Conservation (phyloP, 2,797 vertebrate genomes). For the Decapterus maruadsi region DNA sequence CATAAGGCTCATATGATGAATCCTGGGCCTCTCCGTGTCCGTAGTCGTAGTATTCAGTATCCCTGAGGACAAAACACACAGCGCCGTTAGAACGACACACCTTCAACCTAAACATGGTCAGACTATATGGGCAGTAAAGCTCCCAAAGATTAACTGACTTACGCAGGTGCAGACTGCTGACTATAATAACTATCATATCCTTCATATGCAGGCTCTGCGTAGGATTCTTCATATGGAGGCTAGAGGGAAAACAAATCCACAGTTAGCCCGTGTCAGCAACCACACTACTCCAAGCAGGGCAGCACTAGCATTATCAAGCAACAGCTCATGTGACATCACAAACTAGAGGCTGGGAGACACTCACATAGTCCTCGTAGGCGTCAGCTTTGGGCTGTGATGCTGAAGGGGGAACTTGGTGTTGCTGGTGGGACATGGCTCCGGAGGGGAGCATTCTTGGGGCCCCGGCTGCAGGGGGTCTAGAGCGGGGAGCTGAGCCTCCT, state of each 20-base stretch:
- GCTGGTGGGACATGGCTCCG: constrained; percentile 83
- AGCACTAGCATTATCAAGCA: not conserved
- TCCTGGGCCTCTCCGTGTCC: constrained; percentile 97
- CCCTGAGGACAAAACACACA: constrained; percentile 79
- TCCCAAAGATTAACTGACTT: constrained; percentile 69
- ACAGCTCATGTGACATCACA: not conserved
- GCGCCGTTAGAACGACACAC: not conserved
- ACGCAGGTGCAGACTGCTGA: constrained; percentile 92
- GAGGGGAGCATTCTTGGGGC: constrained; percentile 91
- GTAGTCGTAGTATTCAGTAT: constrained; percentile 98
- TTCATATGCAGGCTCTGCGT: constrained; percentile 88
- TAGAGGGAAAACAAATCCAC: constrained; percentile 15
- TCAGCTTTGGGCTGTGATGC: constrained; percentile 88
- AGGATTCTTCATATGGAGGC: constrained; percentile 80
- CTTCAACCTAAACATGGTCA: not conserved
- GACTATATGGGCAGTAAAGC: not conserved
- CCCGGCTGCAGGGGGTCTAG: constrained; percentile 88
- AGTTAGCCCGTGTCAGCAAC: not conserved
- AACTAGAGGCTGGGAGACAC: constrained; percentile 43
- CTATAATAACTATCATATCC: constrained; percentile 95
- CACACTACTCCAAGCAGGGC: not conserved
- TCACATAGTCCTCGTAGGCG: constrained; percentile 95
- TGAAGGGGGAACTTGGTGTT: constrained; percentile 82
- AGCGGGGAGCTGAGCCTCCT: constrained; percentile 89
- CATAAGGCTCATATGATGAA: constrained; percentile 92